phyloP scores from a whole-genome alignment of 2,888 invertebrate species.

The Zele albiditarsus region DNA sequence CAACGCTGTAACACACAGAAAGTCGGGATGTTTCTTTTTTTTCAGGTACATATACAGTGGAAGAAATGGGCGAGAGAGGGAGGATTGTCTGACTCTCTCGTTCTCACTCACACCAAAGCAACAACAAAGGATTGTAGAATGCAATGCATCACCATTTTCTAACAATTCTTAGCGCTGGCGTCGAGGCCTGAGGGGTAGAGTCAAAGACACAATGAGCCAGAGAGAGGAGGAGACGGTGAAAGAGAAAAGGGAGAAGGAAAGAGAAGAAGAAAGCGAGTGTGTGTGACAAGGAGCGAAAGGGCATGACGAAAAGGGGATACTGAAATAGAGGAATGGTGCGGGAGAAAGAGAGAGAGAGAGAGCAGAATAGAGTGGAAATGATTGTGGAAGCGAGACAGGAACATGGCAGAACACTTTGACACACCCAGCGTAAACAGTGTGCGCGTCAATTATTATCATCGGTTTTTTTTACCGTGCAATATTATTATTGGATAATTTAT shows the following conservation, averaged over 20 bases:
- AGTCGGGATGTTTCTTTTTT: constrained; percentile 16
- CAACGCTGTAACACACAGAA: constrained; percentile 28
- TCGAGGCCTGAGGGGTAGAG: constrained; percentile 47
- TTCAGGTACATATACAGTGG: background rate
- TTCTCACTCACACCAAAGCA: constrained; percentile 45
- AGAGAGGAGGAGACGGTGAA: constrained; percentile 41
- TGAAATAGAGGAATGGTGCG: constrained; percentile 31
- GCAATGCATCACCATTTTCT: constrained; percentile 66
- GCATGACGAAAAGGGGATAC: too few species aligned
- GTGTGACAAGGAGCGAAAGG: too few species aligned
- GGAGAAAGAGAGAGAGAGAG: background rate
- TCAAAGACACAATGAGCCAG: constrained; percentile 23
- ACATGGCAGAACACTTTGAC: constrained; percentile 58
- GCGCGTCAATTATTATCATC: constrained; percentile 13
- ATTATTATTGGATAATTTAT: too few species aligned
- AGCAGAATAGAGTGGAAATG: constrained; percentile 29
- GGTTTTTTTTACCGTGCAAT: too few species aligned
- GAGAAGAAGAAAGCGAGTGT: constrained; percentile 29
- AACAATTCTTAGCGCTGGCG: constrained; percentile 56
- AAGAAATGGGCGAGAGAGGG: background rate
- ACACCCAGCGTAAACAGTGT: constrained; percentile 66
- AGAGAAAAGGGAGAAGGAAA: constrained; percentile 33
- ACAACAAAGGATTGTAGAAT: constrained; percentile 60
- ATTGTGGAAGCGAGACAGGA: constrained; percentile 1
- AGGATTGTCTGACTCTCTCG: background rate